phyloP scores from a whole-genome alignment of 2,797 vertebrate species.

The Aratinga solstitialis region DNA sequence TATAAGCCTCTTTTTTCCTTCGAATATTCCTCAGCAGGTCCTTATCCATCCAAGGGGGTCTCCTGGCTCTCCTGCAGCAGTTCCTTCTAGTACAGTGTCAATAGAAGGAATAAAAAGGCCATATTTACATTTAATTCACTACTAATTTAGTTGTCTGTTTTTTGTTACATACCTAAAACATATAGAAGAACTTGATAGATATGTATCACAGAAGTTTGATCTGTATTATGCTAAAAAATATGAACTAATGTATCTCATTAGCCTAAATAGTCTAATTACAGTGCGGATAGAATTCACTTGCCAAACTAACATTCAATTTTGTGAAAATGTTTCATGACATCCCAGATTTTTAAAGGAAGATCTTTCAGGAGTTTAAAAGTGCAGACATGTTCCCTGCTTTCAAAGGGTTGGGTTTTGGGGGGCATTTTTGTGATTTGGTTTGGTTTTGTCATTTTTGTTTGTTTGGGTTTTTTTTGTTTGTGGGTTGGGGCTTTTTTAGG shows the following conservation, averaged over 20 bases:
- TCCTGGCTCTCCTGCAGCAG: too few relatives aligned
- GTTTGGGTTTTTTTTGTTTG: background rate
- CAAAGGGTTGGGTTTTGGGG: background rate
- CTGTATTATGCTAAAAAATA: background rate
- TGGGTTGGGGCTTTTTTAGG: fast-evolving
- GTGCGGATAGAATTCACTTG: background rate
- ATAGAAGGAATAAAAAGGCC: background rate
- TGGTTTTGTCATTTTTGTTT: background rate
- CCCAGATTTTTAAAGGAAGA: background rate
- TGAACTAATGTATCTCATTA: background rate
- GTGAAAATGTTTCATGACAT: background rate
- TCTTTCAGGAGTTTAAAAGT: background rate
- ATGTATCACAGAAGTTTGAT: background rate
- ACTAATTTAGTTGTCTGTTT: background rate
- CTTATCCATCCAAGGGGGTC: too few relatives aligned
- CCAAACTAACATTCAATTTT: background rate
- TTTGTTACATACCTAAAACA: background rate
- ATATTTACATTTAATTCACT: background rate
- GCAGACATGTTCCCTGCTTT: background rate
- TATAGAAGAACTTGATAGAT: background rate
- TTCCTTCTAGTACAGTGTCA: background rate
- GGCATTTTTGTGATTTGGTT: background rate
- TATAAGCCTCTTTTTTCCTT: too few relatives aligned
- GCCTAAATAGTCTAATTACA: background rate
- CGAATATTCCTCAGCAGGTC: too few relatives aligned